These are phyloP conservation scores for Ploceus nigricollis DNA, from an alignment of 2,113 vertebrate species.

Conservation along the genomic window DNA sequence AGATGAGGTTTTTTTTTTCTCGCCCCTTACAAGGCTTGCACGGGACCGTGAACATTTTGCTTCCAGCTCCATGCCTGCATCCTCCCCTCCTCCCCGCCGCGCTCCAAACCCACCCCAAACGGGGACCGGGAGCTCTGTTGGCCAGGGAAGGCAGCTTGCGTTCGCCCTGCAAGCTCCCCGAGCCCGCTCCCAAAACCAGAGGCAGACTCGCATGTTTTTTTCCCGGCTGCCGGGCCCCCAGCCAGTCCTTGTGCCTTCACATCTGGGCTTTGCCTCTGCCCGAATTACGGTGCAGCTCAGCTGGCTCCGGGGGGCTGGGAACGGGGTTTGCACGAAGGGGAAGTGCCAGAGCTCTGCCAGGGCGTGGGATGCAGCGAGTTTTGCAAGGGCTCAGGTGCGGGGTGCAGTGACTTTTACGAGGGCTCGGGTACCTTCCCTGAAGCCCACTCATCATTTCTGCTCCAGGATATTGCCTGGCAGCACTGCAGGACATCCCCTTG, in stretches of 20 bases:
- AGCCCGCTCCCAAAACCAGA: neutral
- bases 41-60: neutral
- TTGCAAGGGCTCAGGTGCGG: neutral
- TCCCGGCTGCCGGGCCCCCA: neutral
- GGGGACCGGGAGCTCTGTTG: neutral
- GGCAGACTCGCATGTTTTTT: neutral
- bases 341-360: neutral
- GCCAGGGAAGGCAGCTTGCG: neutral
- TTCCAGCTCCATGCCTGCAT: neutral
- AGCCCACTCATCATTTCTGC: neutral
- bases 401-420: neutral
- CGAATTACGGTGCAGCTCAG: neutral
- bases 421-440: neutral
- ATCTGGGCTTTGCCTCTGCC: neutral
- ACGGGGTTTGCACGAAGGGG: neutral
- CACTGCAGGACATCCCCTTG: rapidly evolving
- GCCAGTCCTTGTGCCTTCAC: neutral
- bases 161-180: rapidly evolving
- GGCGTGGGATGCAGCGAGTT: neutral
- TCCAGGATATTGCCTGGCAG: neutral
- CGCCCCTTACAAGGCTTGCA: neutral
- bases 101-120: neutral
- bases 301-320: neutral
- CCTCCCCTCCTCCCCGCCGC: neutral
- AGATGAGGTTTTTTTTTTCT: neutral